Conservation (phyloP, 2,888 invertebrate species). For the Elegia similella region DNA sequence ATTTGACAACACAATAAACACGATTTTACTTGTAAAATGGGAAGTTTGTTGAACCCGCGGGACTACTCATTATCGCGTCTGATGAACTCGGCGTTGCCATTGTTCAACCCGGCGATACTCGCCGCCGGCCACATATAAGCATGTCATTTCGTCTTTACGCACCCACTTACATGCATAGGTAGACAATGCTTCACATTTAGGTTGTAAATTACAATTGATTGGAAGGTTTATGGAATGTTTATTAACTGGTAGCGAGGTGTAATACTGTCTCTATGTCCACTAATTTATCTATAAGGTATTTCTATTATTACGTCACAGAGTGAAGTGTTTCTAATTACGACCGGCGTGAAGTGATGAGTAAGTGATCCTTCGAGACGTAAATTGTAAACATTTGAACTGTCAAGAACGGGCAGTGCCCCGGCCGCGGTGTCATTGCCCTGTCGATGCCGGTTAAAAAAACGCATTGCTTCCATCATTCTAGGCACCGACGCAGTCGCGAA, state of each 20-base stretch:
- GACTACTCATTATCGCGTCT: slow-evolving; percentile 76
- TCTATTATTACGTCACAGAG: slow-evolving; percentile 6
- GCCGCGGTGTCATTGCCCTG: slow-evolving; percentile 74
- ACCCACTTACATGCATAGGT: slow-evolving; percentile 24
- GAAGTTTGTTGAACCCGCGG: slow-evolving; percentile 76
- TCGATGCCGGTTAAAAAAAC: slow-evolving; percentile 77
- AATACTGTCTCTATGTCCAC: not conserved
- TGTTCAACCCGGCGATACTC: slow-evolving; percentile 60
- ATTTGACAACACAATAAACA: slow-evolving; percentile 56
- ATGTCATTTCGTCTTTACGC: slow-evolving; percentile 34
- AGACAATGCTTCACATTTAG: slow-evolving; percentile 9
- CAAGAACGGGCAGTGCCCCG: slow-evolving; percentile 81
- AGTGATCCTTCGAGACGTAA: slow-evolving; percentile 67
- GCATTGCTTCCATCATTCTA: slow-evolving; percentile 68
- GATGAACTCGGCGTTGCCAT: slow-evolving; percentile 71
- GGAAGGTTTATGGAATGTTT: not conserved
- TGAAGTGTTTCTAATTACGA: slow-evolving; percentile 10
- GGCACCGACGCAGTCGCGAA: slow-evolving; percentile 53
- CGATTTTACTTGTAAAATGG: slow-evolving; percentile 66
- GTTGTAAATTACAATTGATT: not conserved
- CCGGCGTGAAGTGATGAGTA: slow-evolving; percentile 29
- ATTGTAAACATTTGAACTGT: slow-evolving; percentile 80
- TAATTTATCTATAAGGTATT: not conserved
- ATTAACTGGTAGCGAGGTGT: not conserved
- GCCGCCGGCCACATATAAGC: slow-evolving; percentile 26